Conservation (phyloP, 2,113 vertebrate genomes). For the Ramphastos sulfuratus region DNA sequence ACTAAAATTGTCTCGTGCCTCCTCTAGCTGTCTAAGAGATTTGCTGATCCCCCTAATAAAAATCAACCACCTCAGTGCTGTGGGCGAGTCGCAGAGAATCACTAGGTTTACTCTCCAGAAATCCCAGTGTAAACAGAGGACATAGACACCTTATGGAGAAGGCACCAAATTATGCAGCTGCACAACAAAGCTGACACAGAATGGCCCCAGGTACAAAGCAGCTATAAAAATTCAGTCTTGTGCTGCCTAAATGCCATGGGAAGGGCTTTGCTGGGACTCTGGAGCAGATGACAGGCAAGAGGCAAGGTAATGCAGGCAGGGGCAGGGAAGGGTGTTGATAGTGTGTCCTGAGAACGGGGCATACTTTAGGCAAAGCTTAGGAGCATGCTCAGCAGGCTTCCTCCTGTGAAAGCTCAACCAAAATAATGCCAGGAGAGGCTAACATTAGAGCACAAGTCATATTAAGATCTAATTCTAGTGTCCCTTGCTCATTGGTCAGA, state of each 20-base stretch:
- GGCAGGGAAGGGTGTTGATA: not conserved
- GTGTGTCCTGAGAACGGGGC: not conserved
- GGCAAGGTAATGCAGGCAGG: not conserved
- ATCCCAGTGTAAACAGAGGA: not conserved
- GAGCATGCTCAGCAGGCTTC: not conserved
- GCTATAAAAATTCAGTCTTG: not conserved
- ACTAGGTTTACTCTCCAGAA: not conserved
- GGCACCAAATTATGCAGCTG: not conserved
- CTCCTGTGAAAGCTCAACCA: not conserved
- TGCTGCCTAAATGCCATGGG: not conserved
- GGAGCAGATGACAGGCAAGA: not conserved
- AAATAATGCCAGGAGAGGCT: not conserved
- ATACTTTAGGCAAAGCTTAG: not conserved
- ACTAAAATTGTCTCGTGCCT: not conserved
- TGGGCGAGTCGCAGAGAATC: not conserved
- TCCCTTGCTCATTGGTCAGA: not conserved
- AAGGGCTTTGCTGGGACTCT: not conserved
- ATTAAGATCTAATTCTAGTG: not conserved
- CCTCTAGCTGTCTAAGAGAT: not conserved
- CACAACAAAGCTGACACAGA: not conserved
- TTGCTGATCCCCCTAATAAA: not conserved
- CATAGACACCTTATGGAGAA: not conserved
- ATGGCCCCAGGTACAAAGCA: not conserved
- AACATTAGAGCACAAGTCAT: not conserved
- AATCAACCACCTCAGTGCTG: not conserved